Evolutionary conservation across 2,113 vertebrate species (phyloP).

Genomic region (Maccullochella peelii): DNA sequence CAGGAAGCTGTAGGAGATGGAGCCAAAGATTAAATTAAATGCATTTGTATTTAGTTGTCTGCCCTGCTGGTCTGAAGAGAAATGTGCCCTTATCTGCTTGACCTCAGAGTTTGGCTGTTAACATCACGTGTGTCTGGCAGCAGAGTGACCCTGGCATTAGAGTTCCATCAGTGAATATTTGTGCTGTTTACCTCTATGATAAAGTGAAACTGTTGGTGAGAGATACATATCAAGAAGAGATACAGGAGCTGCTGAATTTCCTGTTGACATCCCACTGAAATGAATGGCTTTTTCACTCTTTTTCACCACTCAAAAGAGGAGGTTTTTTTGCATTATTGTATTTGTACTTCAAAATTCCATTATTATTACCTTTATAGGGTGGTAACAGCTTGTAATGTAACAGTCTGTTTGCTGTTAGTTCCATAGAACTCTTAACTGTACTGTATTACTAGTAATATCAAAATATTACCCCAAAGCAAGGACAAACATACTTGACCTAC

Average conservation of each 20-base stretch:
- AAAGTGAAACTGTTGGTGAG: background rate
- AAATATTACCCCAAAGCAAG: no score
- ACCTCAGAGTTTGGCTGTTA: conserved; percentile 21
- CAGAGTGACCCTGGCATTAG: conserved; percentile 5
- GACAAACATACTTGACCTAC: no score
- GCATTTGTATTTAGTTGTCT: conserved; percentile 23
- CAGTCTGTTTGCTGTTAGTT: no score
- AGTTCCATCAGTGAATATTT: conserved; percentile 10
- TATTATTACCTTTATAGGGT: background rate
- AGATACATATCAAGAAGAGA: background rate
- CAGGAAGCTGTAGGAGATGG: background rate
- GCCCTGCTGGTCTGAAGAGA: conserved; percentile 8
- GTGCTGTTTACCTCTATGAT: conserved; percentile 13
- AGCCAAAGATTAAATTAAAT: conserved; percentile 42
- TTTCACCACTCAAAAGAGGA: background rate
- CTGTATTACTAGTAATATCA: no score
- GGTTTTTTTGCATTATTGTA: background rate
- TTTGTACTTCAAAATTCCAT: background rate
- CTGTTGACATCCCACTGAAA: background rate
- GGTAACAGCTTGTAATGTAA: no score
- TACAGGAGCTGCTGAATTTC: background rate
- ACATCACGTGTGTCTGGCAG: background rate
- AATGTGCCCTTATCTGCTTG: conserved; percentile 1
- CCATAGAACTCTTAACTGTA: no score
- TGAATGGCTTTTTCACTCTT: background rate